Percentiles rank a stretch among this genome's conserved stretches.
Evolutionary conservation across 2,888 invertebrate genomes (phyloP).

Genomic region (Adineta ricciae): DNA sequence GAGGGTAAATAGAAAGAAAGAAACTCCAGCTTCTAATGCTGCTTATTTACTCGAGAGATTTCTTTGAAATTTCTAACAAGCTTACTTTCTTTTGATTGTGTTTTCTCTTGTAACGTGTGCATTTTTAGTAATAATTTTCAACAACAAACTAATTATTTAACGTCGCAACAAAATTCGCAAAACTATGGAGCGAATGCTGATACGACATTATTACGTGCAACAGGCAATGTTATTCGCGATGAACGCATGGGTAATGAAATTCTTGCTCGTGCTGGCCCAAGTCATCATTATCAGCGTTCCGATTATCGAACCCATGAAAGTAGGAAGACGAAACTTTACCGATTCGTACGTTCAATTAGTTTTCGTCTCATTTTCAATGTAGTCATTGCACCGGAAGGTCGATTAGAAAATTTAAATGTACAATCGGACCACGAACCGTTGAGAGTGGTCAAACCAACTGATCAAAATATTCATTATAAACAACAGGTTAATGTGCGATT

Average conservation of each 20-base stretch:
- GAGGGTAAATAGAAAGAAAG: neutral
- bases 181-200: neutral
- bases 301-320: neutral
- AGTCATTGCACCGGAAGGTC: neutral
- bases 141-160: neutral
- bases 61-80: neutral
- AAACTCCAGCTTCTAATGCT: neutral
- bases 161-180: neutral
- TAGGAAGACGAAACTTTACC: neutral
- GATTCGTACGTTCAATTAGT: neutral
- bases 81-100: neutral
- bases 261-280: slow-evolving; percentile 28
- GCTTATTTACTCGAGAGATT: neutral
- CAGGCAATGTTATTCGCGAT: neutral
- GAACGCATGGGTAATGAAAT: slow-evolving; percentile 22
- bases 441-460: neutral
- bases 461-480: slow-evolving; percentile 9
- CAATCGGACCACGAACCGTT: neutral
- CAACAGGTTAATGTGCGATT: slow-evolving; percentile 12
- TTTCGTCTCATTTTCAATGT: too few relatives aligned
- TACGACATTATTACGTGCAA: neutral
- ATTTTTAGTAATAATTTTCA: neutral
- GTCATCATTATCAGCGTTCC: neutral
- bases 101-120: too few relatives aligned
- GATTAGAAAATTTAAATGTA: neutral